Evolutionary conservation across 2,888 invertebrate genomes (phyloP), one percentile per base, ranked within the genome.

Genomic region (Pterostichus madidus): DNA sequence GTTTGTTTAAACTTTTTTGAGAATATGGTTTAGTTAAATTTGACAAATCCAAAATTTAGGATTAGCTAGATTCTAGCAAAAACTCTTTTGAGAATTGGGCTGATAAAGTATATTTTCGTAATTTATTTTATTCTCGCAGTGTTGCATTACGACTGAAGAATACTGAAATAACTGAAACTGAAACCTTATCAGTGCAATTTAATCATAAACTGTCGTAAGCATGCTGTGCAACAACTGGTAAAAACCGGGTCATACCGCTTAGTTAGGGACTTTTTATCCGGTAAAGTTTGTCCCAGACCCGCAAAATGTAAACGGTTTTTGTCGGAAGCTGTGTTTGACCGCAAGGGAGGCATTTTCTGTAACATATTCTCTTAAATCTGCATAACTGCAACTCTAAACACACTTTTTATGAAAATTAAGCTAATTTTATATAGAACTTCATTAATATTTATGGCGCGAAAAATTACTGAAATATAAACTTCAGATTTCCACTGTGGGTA

Each of bases 241-340:
- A 71, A 71, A 46, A 71, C 71, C 46, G 46, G 46, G 71, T 71
- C 71, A 71, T 71, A 49, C 39, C 46, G 71, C 71, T 71, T 71
- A 71, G 71, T 71, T 71, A 71, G 46, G 71, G 71, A 39, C 11
- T 71, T 71, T 71, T 71, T 71, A 71, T 46, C 46, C 46, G 4
- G 71, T 11, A 71, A 71, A 71, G 46, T 71, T 71, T 10, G 46
- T 46, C 46, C 15, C 39, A 46, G 46, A 44, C 7, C 71, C 46
- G 71, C 71, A 71, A 71, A 68, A 71, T 49, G 71, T 71, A 71
- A 71, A 71, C 46, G 71, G 17, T 46, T 71, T 71, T 71, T 71
- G 71, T 24, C 32, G 59, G 13, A 64, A 64, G 35, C 64, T n/a
- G 64, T 32, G 64, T 64, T 64, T 35, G 31, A 35, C n/a, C 49